Conservation (phyloP, 2,113 vertebrate species). For the Dromiciops gliroides region DNA sequence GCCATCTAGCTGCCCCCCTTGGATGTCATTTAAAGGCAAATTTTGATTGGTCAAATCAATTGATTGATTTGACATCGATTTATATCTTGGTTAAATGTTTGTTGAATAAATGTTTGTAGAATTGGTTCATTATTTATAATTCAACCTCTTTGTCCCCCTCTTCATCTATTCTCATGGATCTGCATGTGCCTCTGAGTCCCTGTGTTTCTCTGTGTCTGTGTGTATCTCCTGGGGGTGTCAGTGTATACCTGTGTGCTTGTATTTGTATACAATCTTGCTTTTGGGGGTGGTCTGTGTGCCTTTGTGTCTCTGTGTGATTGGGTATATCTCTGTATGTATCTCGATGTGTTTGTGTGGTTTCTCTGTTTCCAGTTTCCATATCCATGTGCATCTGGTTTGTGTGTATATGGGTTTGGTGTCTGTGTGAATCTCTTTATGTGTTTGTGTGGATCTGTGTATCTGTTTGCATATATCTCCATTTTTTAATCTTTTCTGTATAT, state of each 20-base stretch:
- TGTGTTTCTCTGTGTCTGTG: conserved; percentile 13
- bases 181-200: background rate
- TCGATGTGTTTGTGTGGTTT: background rate
- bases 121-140: background rate
- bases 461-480: background rate
- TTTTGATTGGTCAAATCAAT: background rate
- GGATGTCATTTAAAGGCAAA: background rate
- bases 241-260: background rate
- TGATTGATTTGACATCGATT: background rate
- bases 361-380: background rate
- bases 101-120: background rate
- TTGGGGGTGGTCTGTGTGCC: background rate
- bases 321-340: background rate
- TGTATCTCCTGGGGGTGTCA: background rate
- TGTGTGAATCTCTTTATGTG: background rate
- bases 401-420: background rate
- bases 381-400: background rate
- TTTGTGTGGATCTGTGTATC: background rate
- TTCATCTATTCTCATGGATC: conserved; percentile 34
- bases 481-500: background rate
- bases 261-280: background rate
- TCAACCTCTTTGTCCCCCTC: conserved; percentile 1
- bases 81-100: conserved; percentile 6
- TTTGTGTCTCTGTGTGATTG: background rate
- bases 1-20: no score